Evolutionary conservation across 1,140 invertebrate species (phyloP).

Genomic region (Nasonia vitripennis): DNA sequence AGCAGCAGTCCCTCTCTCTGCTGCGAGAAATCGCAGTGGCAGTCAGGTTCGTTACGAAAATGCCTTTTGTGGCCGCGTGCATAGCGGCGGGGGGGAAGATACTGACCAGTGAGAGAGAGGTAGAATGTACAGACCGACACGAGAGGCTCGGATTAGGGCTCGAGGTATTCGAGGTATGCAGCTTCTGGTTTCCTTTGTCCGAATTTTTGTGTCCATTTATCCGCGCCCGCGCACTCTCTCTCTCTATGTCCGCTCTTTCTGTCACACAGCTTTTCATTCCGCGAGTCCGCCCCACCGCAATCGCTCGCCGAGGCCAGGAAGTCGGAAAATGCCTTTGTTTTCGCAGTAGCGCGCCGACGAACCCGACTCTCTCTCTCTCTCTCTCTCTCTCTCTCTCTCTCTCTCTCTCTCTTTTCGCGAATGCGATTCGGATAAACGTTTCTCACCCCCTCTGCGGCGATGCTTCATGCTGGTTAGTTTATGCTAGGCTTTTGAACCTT

Average conservation of each 20-base stretch:
- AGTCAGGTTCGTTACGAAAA: slow-evolving; percentile 31
- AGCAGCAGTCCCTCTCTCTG: background rate
- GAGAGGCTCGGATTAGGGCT: slow-evolving; percentile 32
- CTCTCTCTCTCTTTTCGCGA: slow-evolving; percentile 47
- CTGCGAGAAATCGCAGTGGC: background rate
- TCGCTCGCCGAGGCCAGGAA: slow-evolving; percentile 30
- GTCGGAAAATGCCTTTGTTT: slow-evolving; percentile 54
- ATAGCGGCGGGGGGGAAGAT: slow-evolving; percentile 35
- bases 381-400: background rate
- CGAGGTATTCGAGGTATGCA: slow-evolving; percentile 63
- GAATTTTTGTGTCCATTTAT: slow-evolving; percentile 69
- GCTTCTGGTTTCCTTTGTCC: slow-evolving; percentile 64
- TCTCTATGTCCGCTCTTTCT: slow-evolving; percentile 43
- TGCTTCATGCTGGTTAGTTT: slow-evolving; percentile 9
- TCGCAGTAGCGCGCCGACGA: slow-evolving; percentile 45
- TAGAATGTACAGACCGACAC: slow-evolving; percentile 18
- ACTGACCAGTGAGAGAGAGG: slow-evolving; percentile 39
- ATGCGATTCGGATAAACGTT: slow-evolving; percentile 60
- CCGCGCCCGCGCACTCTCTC: slow-evolving; percentile 36
- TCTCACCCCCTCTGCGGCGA: slow-evolving; percentile 16
- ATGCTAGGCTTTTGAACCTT: slow-evolving; percentile 43
- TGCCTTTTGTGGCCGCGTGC: slow-evolving; percentile 27
- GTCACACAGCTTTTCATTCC: slow-evolving; percentile 60
- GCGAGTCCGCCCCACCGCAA: slow-evolving; percentile 46
- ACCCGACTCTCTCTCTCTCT: background rate